phyloP scores from a whole-genome alignment of 2,797 vertebrate species.

The Astyanax mexicanus region DNA sequence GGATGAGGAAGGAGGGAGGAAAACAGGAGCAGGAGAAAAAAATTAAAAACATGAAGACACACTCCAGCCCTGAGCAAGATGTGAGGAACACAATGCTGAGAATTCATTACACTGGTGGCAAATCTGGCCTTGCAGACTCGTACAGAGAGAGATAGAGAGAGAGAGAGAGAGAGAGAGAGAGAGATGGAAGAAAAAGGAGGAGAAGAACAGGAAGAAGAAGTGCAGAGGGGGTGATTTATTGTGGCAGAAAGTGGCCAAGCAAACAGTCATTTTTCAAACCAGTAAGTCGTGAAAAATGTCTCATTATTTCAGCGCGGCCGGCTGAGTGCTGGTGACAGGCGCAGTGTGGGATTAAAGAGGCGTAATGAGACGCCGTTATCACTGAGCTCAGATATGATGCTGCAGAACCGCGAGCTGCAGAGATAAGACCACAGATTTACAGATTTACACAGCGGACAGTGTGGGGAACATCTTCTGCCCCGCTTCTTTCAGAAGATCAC shows the following conservation, averaged over 20 bases:
- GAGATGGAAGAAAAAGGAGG: conserved; percentile 40
- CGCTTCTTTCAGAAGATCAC: too few species aligned
- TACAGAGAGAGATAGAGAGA: conserved; percentile 43
- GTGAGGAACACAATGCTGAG: neutral
- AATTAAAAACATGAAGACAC: neutral
- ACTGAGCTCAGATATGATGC: conserved; percentile 20
- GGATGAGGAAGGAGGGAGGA: neutral
- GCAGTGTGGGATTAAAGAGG: conserved; percentile 7
- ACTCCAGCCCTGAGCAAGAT: neutral
- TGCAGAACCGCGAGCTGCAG: neutral
- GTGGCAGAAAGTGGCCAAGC: conserved; percentile 5
- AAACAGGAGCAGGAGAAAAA: neutral
- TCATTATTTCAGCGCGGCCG: neutral
- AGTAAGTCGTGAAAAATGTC: conserved; percentile 30
- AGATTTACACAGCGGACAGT: too few species aligned
- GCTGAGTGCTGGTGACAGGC: neutral
- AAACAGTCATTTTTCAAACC: conserved; percentile 28
- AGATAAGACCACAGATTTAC: conserved; percentile 9
- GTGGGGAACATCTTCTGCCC: neutral
- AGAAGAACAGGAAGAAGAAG: conserved; percentile 9
- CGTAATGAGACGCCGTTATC: conserved; percentile 24
- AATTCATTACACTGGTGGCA: neutral
- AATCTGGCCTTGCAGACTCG: neutral
- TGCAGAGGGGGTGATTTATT: conserved; percentile 16
- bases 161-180: conserved; percentile 39